Conservation (phyloP, 1,140 invertebrate species). For the Drosophila melanica region DNA sequence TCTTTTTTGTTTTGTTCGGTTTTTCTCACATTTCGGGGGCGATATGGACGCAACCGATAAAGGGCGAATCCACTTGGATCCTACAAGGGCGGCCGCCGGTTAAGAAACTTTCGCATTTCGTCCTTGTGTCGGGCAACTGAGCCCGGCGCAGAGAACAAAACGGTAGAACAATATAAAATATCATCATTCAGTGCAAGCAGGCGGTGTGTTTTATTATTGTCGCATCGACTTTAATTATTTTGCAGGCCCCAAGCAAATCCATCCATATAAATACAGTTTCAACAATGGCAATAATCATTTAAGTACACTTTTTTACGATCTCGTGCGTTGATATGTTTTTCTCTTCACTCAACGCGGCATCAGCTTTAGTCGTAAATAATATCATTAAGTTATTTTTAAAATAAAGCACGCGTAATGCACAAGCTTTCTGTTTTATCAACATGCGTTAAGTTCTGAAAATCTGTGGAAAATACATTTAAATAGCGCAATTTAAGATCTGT, state of each 20-base stretch:
- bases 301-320: slow-evolving; percentile 14
- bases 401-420: not conserved
- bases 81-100: slow-evolving; percentile 32
- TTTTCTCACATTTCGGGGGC: not conserved
- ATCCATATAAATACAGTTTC: not conserved
- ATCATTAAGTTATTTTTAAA: slow-evolving; percentile 45
- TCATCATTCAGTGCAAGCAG: slow-evolving; percentile 16
- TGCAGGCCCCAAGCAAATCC: slow-evolving; percentile 46
- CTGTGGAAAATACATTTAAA: not conserved
- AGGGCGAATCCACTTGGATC: not conserved
- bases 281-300: slow-evolving; percentile 29
- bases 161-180: slow-evolving; percentile 18
- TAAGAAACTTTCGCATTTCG: slow-evolving; percentile 43
- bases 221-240: slow-evolving; percentile 63
- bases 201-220: slow-evolving; percentile 43
- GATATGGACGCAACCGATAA: not conserved
- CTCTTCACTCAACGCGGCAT: slow-evolving; percentile 2
- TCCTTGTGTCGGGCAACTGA: slow-evolving; percentile 39
- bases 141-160: not conserved
- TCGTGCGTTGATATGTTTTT: not conserved
- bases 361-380: slow-evolving; percentile 18
- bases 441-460: not conserved
- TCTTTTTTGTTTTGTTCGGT: not conserved
- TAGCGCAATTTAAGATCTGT: not conserved
- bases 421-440: not conserved